Evolutionary conservation across 2,797 vertebrate species (phyloP).

Genomic region (Scomberomorus guttatus): DNA sequence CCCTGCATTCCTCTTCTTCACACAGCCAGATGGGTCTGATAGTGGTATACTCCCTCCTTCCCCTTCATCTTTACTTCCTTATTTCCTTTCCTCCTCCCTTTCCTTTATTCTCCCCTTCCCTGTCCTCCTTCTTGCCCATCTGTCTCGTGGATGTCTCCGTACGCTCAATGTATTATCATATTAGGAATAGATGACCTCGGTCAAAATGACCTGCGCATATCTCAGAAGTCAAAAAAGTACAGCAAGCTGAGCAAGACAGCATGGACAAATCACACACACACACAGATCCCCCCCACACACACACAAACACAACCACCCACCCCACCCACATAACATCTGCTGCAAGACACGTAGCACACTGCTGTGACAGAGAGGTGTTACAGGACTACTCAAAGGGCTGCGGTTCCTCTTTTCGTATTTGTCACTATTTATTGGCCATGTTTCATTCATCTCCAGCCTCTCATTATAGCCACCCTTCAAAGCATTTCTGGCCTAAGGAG

Average conservation of each 20-base stretch:
- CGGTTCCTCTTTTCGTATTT: slow-evolving; percentile 22
- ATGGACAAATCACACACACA: slow-evolving; percentile 39
- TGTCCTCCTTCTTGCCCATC: slow-evolving; percentile 69
- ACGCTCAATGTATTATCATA: slow-evolving; percentile 56
- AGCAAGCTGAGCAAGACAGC: slow-evolving; percentile 55
- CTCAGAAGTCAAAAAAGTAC: slow-evolving; percentile 64
- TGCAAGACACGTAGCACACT: slow-evolving; percentile 41
- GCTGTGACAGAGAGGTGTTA: slow-evolving; percentile 41
- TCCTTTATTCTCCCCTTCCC: slow-evolving; percentile 47
- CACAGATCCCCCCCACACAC: slow-evolving; percentile 26
- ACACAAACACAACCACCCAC: slow-evolving; percentile 8
- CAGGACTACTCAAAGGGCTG: slow-evolving; percentile 13
- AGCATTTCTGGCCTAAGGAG: slow-evolving; percentile 25
- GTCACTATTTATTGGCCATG: slow-evolving; percentile 17
- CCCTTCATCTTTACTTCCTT: slow-evolving; percentile 63
- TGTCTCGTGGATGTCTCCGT: slow-evolving; percentile 52
- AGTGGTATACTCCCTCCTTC: slow-evolving; percentile 59
- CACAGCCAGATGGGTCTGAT: slow-evolving; percentile 57
- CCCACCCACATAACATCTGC: slow-evolving; percentile 62
- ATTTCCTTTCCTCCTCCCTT: slow-evolving; percentile 62
- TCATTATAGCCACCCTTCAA: slow-evolving; percentile 29
- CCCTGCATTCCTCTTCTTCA: slow-evolving; percentile 67
- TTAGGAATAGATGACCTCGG: slow-evolving; percentile 74
- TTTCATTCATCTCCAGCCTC: slow-evolving; percentile 39
- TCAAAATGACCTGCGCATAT: slow-evolving; percentile 80